Base-by-base conservation (phyloP, 1,140 invertebrate species). In the Thaumetopoea pityocampa region DNA sequence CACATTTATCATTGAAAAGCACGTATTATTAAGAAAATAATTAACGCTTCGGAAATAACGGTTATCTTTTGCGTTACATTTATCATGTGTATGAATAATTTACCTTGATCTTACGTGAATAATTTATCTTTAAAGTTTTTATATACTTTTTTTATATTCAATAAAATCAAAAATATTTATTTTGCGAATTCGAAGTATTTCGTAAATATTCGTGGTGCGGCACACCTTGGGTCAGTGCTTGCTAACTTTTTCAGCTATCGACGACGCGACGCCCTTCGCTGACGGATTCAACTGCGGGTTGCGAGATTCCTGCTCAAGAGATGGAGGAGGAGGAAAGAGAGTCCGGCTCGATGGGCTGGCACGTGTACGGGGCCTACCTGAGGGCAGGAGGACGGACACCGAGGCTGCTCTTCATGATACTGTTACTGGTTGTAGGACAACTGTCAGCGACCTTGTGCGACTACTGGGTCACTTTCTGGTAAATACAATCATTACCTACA, bases 381-480 rank as follows among this genome's bases (percentile, higher is more conserved):
- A 43, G 66, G 3, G 73, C 79, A n/a, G 85, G 85, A 0, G 83
- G 82, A 29, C 54, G 47, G 11, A 40, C 62, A 0, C 59, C 64
- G 1, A 57, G 70, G 14, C 52, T 87, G 0, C 5, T 74, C 1
- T 80, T 82, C 36, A 80, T 85, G 72, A 41, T 85, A 1, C n/a
- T 85, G 0, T 38, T 86, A 2, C 66, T 87, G 5, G 45, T 87
- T 1, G 30, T 86, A 9, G 85, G 84, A 4, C 87, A 88, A 52
- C 48, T 86, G 0, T 79, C 84, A 0, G 80, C 84, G 1, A 87
- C 82, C 4, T 59, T 83, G 2, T 82, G 76, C 24, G 87, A 87
- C 46, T 87, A 85, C 26, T 88, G 85, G 85, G 81, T 88, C 8
- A 86, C 85, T 2, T 82, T 80, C 51, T 88, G 86, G 86, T 86